phyloP scores from a whole-genome alignment of 2,797 vertebrate genomes.

The Tangara arthus region DNA sequence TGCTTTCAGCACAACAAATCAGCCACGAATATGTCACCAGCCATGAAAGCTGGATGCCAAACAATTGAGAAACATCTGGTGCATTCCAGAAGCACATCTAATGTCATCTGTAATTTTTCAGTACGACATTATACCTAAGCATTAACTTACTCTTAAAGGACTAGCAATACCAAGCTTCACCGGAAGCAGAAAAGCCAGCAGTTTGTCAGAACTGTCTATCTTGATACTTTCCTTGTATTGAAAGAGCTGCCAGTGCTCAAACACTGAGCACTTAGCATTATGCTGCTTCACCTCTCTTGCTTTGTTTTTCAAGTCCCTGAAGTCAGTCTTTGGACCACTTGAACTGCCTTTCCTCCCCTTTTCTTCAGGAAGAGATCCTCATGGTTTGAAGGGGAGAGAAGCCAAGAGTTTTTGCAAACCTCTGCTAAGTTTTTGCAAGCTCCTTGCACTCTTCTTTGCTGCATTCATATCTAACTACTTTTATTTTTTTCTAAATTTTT shows the following conservation, averaged over 20 bases:
- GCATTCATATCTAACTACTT: neutral
- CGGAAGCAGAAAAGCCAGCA: neutral
- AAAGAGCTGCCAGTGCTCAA: neutral
- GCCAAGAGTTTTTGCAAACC: neutral
- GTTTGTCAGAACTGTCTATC: neutral
- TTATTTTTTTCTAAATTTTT: neutral
- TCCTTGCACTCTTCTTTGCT: neutral
- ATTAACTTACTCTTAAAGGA: neutral
- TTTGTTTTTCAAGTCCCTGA: neutral
- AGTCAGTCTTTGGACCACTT: neutral
- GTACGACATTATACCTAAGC: neutral
- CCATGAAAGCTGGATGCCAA: neutral
- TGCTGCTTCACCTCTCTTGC: neutral
- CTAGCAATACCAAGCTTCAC: neutral
- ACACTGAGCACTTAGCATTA: neutral
- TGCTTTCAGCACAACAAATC: neutral
- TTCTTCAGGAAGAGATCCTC: neutral
- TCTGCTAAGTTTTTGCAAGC: neutral
- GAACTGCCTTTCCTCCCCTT: neutral
- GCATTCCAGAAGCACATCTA: neutral
- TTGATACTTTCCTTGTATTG: neutral
- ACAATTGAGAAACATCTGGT: slow-evolving; percentile 8
- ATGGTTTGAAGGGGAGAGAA: neutral
- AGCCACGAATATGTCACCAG: neutral
- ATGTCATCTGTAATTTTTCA: slow-evolving; percentile 30